A percentile compares a stretch with the other conserved stretches of the same genome.
Conservation (phyloP, 2,113 vertebrate genomes). For the Corynorhinus townsendii region DNA sequence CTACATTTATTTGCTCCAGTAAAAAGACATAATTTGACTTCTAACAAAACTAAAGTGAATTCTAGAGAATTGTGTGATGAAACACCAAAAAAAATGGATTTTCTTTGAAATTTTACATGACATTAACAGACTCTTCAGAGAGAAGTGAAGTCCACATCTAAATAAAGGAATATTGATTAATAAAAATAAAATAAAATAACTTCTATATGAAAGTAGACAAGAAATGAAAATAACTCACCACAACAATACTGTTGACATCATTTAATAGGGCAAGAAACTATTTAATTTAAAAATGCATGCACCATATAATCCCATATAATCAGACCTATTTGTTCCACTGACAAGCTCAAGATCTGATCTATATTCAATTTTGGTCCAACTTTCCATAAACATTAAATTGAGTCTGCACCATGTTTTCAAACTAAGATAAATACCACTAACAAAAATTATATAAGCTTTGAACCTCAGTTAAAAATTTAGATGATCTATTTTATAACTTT, state of each 20-base stretch:
- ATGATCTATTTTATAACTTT: not conserved
- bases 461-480: not conserved
- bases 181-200: not conserved
- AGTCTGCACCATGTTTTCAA: not conserved
- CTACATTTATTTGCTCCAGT: not conserved
- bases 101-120: not conserved
- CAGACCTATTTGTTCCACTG: slow-evolving; percentile 23
- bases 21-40: not conserved
- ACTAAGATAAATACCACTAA: not conserved
- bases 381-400: not conserved
- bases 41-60: not conserved
- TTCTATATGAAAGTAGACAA: slow-evolving; percentile 20
- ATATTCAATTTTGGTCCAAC: slow-evolving; percentile 31
- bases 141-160: not conserved
- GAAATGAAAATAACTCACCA: slow-evolving; percentile 41
- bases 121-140: not conserved
- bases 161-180: not conserved
- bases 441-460: not conserved
- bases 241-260: not conserved
- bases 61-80: not conserved
- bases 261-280: slow-evolving; percentile 57
- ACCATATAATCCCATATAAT: slow-evolving; percentile 45
- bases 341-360: slow-evolving; percentile 36
- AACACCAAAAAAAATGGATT: not conserved
- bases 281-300: slow-evolving; percentile 58